Conservation (phyloP, 2,113 vertebrate species). For the Petrocephalus microphthalmus region DNA sequence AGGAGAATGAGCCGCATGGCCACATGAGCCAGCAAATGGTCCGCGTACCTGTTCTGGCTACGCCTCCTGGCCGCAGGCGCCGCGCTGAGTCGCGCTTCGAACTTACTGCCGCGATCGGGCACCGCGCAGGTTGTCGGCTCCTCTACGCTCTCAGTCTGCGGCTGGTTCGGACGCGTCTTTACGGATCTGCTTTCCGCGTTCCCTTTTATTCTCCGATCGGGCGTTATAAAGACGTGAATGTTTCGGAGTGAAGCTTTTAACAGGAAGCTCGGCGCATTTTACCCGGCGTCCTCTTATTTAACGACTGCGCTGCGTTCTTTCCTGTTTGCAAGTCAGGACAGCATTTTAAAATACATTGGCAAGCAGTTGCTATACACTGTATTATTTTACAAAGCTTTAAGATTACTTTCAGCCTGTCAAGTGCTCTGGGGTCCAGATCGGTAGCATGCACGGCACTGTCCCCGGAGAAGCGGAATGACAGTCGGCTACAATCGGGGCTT, state of each 20-base stretch:
- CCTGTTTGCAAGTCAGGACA: not conserved
- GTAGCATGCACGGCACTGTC: not conserved
- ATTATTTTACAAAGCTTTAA: not conserved
- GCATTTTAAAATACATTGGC: not conserved
- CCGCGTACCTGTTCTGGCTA: not conserved
- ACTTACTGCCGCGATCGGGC: not conserved
- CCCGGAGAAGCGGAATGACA: not conserved
- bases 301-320: not conserved
- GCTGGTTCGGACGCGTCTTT: not conserved
- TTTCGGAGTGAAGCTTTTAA: not conserved
- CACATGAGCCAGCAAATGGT: not conserved
- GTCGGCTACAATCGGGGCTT: not conserved
- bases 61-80: not conserved
- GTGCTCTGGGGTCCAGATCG: not conserved
- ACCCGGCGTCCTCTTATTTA: not conserved
- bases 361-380: not conserved
- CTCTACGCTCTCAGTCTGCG: not conserved
- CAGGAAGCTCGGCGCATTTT: not conserved
- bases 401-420: not conserved
- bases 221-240: not conserved
- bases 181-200: not conserved
- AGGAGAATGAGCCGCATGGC: not conserved
- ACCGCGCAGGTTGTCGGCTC: not conserved
- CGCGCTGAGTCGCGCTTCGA: not conserved
- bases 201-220: not conserved